These are phyloP conservation scores for Bombus superbus DNA, from an alignment of 1,140 invertebrate genomes.

Conservation along the genomic window DNA sequence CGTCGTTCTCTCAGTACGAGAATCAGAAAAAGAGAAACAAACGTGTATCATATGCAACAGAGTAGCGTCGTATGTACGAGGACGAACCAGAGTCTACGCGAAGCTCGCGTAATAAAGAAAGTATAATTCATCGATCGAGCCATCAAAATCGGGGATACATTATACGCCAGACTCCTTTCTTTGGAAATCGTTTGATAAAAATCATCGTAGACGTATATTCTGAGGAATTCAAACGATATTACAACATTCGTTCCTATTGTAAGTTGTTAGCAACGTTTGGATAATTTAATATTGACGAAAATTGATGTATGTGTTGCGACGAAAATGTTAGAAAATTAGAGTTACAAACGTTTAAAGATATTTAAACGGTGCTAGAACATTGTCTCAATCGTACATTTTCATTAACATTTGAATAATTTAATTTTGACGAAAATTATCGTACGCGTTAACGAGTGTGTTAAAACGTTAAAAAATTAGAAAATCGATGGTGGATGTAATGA, in stretches of 20 bases:
- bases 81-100: conserved; percentile 52
- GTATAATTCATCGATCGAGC: conserved; percentile 63
- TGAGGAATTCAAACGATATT: background rate
- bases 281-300: background rate
- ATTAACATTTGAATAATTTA: background rate
- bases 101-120: conserved; percentile 63
- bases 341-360: background rate
- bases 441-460: no score
- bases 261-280: background rate
- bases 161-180: conserved; percentile 22
- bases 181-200: background rate
- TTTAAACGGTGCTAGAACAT: background rate
- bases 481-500: background rate
- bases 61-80: conserved; percentile 46
- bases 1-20: conserved; percentile 55
- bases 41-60: conserved; percentile 35
- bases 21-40: background rate
- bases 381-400: background rate
- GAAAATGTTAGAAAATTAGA: background rate
- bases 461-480: background rate
- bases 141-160: conserved; percentile 19
- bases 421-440: background rate
- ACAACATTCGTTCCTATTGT: no score
- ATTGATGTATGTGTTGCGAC: background rate
- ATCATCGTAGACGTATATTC: background rate